Evolutionary conservation across 2,113 vertebrate species (phyloP).

Genomic region (Rhinopithecus roxellana): DNA sequence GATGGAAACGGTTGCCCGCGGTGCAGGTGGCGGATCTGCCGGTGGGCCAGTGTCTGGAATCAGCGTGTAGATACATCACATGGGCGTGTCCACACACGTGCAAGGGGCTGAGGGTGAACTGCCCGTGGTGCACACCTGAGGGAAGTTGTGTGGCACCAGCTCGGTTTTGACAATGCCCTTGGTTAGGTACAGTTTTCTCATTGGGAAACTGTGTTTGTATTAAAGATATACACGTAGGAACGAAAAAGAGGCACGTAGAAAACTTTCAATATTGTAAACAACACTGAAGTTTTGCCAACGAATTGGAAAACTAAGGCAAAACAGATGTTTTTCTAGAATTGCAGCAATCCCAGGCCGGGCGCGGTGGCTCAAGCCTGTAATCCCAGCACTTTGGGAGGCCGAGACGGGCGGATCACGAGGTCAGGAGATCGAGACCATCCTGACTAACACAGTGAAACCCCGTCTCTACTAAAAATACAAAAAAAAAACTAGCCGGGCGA

Average conservation of each 20-base stretch:
- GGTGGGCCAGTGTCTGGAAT: rapidly evolving
- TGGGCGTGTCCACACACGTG: rapidly evolving
- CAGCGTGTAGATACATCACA: rapidly evolving
- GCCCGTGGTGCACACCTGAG: background rate
- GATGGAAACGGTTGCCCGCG: rapidly evolving
- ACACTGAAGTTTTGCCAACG: background rate
- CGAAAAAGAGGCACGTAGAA: background rate
- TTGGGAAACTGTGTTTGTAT: no score
- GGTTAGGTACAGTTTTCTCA: rapidly evolving
- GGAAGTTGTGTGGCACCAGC: rapidly evolving
- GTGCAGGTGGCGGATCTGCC: no score
- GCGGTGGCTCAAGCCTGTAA: no score
- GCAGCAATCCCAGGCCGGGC: background rate
- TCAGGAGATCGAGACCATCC: no score
- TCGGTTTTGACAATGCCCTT: background rate
- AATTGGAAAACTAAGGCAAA: background rate
- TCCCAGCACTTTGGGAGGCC: no score
- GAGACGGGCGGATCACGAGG: no score
- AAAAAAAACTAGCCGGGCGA: no score
- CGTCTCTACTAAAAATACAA: no score
- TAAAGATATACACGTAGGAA: no score
- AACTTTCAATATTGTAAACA: background rate
- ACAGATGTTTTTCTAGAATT: background rate
- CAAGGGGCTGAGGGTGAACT: no score
- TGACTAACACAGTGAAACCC: no score